Conservation (phyloP, 1,140 invertebrate genomes). For the Anagrus nilaparvatae region DNA sequence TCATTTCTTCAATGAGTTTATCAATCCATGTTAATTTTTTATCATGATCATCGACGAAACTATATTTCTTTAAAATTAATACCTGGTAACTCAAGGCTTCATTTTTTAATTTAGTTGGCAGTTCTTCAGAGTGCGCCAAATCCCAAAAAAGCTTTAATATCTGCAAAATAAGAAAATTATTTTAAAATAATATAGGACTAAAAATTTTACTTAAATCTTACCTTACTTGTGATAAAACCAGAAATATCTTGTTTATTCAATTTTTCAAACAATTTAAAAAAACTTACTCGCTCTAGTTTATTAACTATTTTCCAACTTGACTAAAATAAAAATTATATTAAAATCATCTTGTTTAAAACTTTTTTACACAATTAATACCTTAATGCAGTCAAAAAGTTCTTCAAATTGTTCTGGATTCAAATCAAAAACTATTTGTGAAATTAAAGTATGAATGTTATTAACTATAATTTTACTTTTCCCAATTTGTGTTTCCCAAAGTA, state of each 20-base stretch:
- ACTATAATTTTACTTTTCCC: conserved; percentile 94
- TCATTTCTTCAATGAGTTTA: conserved; percentile 91
- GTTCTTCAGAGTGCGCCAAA: conserved; percentile 90
- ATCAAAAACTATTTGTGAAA: conserved; percentile 96
- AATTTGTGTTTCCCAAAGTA: conserved; percentile 91
- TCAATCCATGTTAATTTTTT: conserved; percentile 94
- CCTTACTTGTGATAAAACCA: conserved; percentile 97
- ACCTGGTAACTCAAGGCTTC: conserved; percentile 90
- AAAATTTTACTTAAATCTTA: too few species aligned
- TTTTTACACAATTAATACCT: conserved; percentile 46
- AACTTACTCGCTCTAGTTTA: conserved; percentile 91
- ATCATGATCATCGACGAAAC: conserved; percentile 88
- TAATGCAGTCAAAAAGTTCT: conserved; percentile 95
- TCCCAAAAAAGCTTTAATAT: conserved; percentile 95
- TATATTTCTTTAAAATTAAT: conserved; percentile 96
- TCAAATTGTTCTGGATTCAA: conserved; percentile 95
- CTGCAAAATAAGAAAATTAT: too few species aligned
- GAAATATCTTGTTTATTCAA: conserved; percentile 97
- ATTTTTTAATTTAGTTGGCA: conserved; percentile 95
- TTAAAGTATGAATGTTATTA: conserved; percentile 92
- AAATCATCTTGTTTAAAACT: background rate
- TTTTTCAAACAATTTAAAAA: conserved; percentile 87
- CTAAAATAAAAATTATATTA: conserved; percentile 36
- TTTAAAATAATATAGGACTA: too few species aligned
- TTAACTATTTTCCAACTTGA: conserved; percentile 91